Evolutionary conservation across 2,113 vertebrate genomes (phyloP), one percentile per base, ranked within the genome.

Genomic region (Chionis minor): DNA sequence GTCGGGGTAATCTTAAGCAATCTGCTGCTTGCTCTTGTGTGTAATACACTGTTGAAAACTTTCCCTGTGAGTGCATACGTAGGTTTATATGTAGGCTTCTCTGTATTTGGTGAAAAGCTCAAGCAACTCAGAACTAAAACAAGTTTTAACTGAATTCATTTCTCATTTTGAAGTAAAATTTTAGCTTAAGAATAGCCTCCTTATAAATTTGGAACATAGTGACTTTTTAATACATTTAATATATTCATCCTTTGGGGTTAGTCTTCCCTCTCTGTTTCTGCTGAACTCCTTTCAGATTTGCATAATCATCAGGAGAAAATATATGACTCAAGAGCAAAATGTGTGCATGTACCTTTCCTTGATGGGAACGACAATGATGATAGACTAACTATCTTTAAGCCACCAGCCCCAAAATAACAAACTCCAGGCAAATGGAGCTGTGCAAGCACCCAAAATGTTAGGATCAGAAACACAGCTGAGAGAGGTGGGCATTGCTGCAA

Each of bases 11-110:
- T 99, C 98, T 98, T 97, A 98, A 98, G 98, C 98, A 99, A 99
- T 99, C 98, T 98, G 98, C 98, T 98, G 98, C 98, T 98, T 98
- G 98, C 98, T 99, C 98, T 98, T 98, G 98, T 99, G 98, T 99
- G 98, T 99, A 98, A 99, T 99, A 95, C 96, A 97, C 96, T 98
- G 97, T 82, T 97, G 95, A 98, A 98, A 98, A 98, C 97, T 98
- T 98, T 98, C 97, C 96, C 96, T 97, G 78, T 55, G 90, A 97
- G 95, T 97, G 94, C 79, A 91, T 88, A 74, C 72, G 30, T 77
- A 91, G 58, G 82, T 56, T 66, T 89, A 59, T 47, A 27, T 22
- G 55, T 66, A 85, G 56, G 75, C 75, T 88, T 72, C 15, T 0
- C 16, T 20, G 21, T n/a, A 30, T 32, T 88, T 49, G 71, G 44